These are phyloP conservation scores for Celastrina argiolus DNA, from an alignment of 2,888 invertebrate genomes.

Conservation along the genomic window DNA sequence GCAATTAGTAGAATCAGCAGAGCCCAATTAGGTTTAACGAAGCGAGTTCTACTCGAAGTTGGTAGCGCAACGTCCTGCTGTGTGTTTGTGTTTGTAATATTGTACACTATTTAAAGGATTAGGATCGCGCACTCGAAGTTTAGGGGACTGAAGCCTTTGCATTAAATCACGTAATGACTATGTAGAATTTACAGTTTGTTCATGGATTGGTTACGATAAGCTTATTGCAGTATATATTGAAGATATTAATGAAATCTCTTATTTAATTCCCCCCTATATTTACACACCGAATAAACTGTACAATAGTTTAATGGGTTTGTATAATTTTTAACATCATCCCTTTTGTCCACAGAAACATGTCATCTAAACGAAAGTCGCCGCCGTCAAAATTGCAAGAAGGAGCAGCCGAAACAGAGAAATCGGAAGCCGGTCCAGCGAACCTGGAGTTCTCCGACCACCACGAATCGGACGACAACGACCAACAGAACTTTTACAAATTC, in stretches of 20 bases:
- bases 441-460: conserved; percentile 66
- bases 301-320: not conserved
- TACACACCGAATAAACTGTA: too few species aligned
- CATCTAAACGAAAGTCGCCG: conserved; percentile 97
- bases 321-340: not conserved
- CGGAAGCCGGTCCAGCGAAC: conserved; percentile 73
- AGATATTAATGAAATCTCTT: too few species aligned
- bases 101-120: conserved; percentile 23
- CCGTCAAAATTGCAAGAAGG: conserved; percentile 94
- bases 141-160: not conserved
- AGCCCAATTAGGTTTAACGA: conserved; percentile 72
- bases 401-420: conserved; percentile 70
- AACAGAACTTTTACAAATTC: conserved; percentile 66
- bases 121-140: conserved; percentile 14
- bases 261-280: too few species aligned
- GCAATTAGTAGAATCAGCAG: conserved; percentile 69
- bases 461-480: conserved; percentile 64
- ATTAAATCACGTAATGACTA: not conserved
- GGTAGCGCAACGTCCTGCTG: conserved; percentile 63
- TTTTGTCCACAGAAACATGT: conserved; percentile 90
- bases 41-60: conserved; percentile 61
- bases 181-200: not conserved
- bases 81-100: conserved; percentile 47
- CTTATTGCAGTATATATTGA: not conserved
- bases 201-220: not conserved